Percentiles rank a stretch among this genome's conserved stretches.
These are phyloP conservation scores for Peromyscus attwateri DNA, from an alignment of 2,797 vertebrate species.

Conservation along the genomic window DNA sequence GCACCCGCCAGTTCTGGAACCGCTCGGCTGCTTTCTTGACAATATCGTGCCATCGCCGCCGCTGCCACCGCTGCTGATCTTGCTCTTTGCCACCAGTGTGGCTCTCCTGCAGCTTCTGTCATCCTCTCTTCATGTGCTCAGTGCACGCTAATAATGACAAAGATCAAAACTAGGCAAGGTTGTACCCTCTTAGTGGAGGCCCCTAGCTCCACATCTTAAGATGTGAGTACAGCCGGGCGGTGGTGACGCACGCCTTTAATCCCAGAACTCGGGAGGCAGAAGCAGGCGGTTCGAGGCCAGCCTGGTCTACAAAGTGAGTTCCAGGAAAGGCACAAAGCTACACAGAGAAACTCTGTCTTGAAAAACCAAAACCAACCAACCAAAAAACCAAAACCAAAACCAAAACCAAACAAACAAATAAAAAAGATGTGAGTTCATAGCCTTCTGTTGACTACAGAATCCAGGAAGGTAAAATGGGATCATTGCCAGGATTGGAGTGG, in stretches of 20 bases:
- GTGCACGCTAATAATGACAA: background rate
- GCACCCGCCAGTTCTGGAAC: background rate
- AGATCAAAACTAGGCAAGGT: background rate
- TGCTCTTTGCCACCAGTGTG: background rate
- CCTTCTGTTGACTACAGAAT: background rate
- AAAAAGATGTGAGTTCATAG: no score
- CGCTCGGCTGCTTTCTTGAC: background rate
- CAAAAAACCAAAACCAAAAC: no score
- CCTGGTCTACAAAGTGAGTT: no score
- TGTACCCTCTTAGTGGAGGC: background rate
- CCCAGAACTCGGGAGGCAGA: no score
- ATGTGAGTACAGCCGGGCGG: no score
- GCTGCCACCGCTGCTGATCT: background rate
- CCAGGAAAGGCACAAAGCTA: no score
- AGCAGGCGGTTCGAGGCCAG: no score
- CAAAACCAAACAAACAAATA: no score
- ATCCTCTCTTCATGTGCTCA: background rate
- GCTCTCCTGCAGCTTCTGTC: no score
- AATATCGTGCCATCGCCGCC: rapidly evolving
- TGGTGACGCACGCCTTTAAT: no score
- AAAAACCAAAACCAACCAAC: no score
- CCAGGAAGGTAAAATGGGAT: background rate
- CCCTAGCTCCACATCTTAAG: background rate
- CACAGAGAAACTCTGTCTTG: no score
- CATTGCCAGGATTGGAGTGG: background rate